Evolutionary conservation across 2,113 vertebrate species (phyloP).

Genomic region (Pholis gunnellus): DNA sequence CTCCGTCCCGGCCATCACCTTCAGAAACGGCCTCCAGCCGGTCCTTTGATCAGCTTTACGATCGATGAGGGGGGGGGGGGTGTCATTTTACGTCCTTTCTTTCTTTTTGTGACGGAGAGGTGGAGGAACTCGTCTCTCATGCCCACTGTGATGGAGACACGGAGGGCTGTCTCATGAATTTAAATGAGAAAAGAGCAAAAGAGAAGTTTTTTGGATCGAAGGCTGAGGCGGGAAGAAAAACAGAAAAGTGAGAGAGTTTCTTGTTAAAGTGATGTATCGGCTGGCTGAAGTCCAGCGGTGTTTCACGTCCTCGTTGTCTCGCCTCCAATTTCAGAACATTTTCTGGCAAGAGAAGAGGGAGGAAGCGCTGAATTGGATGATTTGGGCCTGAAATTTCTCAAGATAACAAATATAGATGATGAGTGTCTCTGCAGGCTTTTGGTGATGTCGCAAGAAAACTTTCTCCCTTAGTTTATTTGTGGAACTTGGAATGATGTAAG

Average conservation of each 20-base stretch:
- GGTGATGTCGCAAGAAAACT: constrained; percentile 26
- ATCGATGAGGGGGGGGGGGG: background rate
- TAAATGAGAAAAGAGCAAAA: constrained; percentile 17
- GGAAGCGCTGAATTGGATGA: background rate
- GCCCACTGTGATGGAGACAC: constrained; percentile 36
- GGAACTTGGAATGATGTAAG: constrained; percentile 41
- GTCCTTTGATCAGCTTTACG: constrained; percentile 48
- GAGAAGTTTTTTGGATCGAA: background rate
- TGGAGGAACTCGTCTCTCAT: background rate
- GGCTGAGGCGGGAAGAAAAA: background rate
- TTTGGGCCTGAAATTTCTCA: constrained; percentile 12
- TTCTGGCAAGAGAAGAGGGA: background rate
- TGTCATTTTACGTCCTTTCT: constrained; percentile 8
- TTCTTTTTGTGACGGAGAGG: constrained; percentile 10
- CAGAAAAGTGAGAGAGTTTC: background rate
- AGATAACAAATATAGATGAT: constrained; percentile 1
- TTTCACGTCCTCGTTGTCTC: constrained; percentile 1
- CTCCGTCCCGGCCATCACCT: constrained; percentile 17
- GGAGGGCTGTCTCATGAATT: constrained; percentile 37
- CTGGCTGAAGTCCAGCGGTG: background rate
- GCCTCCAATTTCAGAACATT: constrained; percentile 7
- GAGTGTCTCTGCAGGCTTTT: background rate
- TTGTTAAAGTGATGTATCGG: background rate
- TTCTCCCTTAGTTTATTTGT: constrained; percentile 42
- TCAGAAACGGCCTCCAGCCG: constrained; percentile 37